phyloP scores from a whole-genome alignment of 2,797 vertebrate genomes.

The Hippoglossus hippoglossus region DNA sequence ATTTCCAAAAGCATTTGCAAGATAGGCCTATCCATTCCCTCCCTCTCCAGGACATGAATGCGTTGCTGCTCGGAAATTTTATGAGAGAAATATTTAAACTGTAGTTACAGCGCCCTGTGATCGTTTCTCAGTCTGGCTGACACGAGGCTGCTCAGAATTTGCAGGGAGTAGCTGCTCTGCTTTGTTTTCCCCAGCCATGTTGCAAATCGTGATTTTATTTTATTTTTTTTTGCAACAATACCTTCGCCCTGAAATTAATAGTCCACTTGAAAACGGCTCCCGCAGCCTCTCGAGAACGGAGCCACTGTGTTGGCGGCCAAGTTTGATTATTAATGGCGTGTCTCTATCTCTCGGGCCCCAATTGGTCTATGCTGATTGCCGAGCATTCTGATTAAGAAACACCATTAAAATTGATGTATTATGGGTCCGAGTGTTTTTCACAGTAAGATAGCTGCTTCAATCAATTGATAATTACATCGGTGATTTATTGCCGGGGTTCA shows the following conservation, averaged over 20 bases:
- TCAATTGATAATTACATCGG: constrained; percentile 82
- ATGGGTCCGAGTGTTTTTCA: constrained; percentile 77
- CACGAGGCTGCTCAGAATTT: constrained; percentile 3
- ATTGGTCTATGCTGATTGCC: constrained; percentile 85
- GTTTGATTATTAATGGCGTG: constrained; percentile 81
- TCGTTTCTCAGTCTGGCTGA: constrained; percentile 30
- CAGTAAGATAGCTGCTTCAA: constrained; percentile 78
- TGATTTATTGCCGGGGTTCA: constrained; percentile 75
- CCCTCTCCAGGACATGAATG: constrained; percentile 34
- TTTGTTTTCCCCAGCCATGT: constrained; percentile 8
- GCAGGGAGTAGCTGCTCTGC: not conserved
- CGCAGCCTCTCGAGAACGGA: constrained; percentile 51
- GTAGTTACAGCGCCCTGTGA: constrained; percentile 17
- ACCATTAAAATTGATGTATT: constrained; percentile 84
- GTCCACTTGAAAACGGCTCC: constrained; percentile 49
- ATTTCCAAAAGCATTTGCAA: constrained; percentile 43
- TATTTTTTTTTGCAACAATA: constrained; percentile 12
- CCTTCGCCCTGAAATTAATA: constrained; percentile 34
- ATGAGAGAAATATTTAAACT: constrained; percentile 42
- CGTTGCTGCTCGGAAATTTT: constrained; percentile 44
- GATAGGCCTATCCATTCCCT: constrained; percentile 27
- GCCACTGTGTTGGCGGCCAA: constrained; percentile 60
- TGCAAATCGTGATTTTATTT: not conserved
- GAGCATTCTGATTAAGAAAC: constrained; percentile 84
- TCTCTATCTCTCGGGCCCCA: constrained; percentile 80